Base-by-base conservation (phyloP, 2,888 invertebrate species). In the Anthrax anthrax region DNA sequence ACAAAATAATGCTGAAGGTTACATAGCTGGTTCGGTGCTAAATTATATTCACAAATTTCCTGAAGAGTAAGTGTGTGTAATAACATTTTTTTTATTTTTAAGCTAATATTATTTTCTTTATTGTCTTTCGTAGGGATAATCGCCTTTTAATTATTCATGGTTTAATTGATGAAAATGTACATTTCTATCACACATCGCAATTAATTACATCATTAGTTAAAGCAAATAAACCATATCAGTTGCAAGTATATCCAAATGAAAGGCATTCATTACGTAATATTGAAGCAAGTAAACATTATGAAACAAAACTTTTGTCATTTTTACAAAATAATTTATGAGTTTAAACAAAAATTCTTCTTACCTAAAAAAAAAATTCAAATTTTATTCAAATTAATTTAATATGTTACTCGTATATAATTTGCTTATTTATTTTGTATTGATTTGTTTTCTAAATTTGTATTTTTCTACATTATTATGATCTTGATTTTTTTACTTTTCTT, bases 121-220 rank as follows among this genome's bases (percentile, higher is more conserved):
- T 32, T 65, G 64, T 0, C 66, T 4, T 32, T 32, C 12, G 3
- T 12, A 84, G 85, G 62, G 88, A 88, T 61, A 88, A 88, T 59
- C 78, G 96, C 34, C 70, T 98, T 53, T 72, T 98, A 17, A 88
- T 99, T 37, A 89, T 97, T 56, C 98, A 99, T 67, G 98, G 98
- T 2, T 71, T 97, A 51, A 92, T 94, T 47, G 98, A 98, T 65
- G 98, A 98, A 69, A 99, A 98, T 65, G 98, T 98, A 1, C 98
- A 99, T 67, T 97, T 98, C 69, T 83, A 84, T 56, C 98, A 98
- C 69, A 94, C 95, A 14, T 89, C 88, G 58, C 83, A 87, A 55
- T 72, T 99, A 50, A 82, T 98, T 19, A 85, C 88, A 52, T 84
- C 86, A 47, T 75, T 98, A 50, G 82, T 96, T 47, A 81, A 86